Evolutionary conservation across 1,140 invertebrate species (phyloP).

Genomic region (Leptinotarsa lineolata): DNA sequence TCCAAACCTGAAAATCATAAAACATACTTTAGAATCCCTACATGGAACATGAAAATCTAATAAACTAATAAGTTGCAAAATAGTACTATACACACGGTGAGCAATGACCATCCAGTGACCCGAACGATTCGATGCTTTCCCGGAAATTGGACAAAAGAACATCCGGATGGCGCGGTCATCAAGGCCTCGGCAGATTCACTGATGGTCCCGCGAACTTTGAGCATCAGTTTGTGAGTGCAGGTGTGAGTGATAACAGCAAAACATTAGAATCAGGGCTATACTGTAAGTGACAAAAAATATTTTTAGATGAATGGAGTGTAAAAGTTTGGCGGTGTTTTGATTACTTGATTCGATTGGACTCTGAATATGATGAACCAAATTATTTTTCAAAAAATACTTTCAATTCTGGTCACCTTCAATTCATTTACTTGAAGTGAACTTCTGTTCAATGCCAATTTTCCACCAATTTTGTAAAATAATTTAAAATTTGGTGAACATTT

Average conservation of each 20-base stretch:
- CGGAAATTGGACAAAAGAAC: constrained; percentile 51
- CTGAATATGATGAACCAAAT: too few species aligned
- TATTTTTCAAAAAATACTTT: too few species aligned
- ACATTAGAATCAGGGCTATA: constrained; percentile 31
- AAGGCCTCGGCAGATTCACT: constrained; percentile 39
- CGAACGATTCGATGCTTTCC: constrained; percentile 44
- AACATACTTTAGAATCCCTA: too few species aligned
- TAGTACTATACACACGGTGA: constrained; percentile 35
- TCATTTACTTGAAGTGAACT: too few species aligned
- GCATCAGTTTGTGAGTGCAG: constrained; percentile 46
- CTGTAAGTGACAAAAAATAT: constrained; percentile 33
- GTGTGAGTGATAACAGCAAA: constrained; percentile 44
- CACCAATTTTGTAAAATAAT: too few species aligned
- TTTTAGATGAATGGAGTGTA: too few species aligned
- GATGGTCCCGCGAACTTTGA: constrained; percentile 34
- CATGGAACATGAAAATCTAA: neutral
- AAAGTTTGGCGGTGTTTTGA: too few species aligned
- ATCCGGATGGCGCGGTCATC: constrained; percentile 44
- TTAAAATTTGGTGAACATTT: too few species aligned
- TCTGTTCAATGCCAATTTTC: too few species aligned
- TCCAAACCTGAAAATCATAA: too few species aligned
- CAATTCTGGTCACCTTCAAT: too few species aligned
- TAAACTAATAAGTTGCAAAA: constrained; percentile 36
- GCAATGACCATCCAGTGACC: constrained; percentile 50
- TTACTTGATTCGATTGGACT: too few species aligned